Evolutionary conservation across 92 coral and sea anemone species (phyloP).

Genomic region (Pocillopora meandrina): DNA sequence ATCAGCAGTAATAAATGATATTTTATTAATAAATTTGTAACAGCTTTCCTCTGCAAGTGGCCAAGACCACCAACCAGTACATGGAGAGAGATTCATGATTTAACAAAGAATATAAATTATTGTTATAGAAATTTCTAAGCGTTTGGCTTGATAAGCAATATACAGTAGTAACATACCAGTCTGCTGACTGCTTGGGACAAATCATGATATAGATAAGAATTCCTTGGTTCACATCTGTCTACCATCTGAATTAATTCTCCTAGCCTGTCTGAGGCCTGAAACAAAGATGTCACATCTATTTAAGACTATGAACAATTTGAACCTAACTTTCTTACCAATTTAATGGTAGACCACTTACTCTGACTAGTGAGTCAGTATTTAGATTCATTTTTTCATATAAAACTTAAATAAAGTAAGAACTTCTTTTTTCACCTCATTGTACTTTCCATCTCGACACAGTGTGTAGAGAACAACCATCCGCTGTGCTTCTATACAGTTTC

Average conservation of each 20-base stretch:
- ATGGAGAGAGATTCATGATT: too few relatives aligned
- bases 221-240: conserved; percentile 95
- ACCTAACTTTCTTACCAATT: too few relatives aligned
- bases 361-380: too few relatives aligned
- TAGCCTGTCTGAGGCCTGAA: conserved; percentile 85
- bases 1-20: too few relatives aligned
- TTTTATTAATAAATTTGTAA: too few relatives aligned
- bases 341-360: too few relatives aligned
- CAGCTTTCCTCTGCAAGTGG: too few relatives aligned
- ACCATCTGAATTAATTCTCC: conserved; percentile 90
- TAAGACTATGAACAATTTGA: neutral
- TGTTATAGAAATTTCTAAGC: too few relatives aligned
- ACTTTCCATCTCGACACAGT: conserved; percentile 94
- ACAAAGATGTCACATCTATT: neutral
- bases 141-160: neutral
- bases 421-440: conserved; percentile 66
- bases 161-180: conserved; percentile 61
- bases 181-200: conserved; percentile 88
- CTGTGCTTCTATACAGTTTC: conserved; percentile 95
- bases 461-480: conserved; percentile 78
- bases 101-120: too few relatives aligned
- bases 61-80: too few relatives aligned
- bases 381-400: too few relatives aligned
- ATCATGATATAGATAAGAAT: conserved; percentile 82
- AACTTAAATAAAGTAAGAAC: too few relatives aligned